Evolutionary conservation across 2,113 vertebrate genomes (phyloP).

Genomic region (Eulemur macaco): DNA sequence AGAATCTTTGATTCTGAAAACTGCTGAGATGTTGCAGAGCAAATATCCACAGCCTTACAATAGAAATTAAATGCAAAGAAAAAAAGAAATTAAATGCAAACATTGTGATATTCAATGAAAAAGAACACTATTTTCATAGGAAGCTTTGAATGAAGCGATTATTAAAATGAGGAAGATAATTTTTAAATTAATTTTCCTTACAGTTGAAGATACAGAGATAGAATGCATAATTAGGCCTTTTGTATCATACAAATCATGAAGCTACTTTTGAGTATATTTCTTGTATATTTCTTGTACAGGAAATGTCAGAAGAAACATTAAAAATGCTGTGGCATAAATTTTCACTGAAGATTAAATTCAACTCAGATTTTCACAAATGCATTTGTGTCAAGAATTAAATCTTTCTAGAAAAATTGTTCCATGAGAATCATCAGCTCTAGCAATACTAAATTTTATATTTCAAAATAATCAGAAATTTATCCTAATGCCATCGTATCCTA

Average conservation of each 20-base stretch:
- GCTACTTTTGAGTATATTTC: background rate
- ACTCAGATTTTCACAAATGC: background rate
- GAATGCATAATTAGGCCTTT: background rate
- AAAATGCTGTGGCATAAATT: background rate
- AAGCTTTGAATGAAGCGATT: background rate
- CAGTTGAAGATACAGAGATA: background rate
- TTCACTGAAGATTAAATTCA: conserved; percentile 4
- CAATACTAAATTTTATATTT: background rate
- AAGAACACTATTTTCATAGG: background rate
- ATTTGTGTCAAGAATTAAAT: background rate
- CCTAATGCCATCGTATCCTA: background rate
- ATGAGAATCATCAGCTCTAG: background rate
- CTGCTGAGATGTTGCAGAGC: background rate
- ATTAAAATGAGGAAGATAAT: background rate
- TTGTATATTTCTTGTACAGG: background rate
- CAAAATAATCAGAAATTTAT: background rate
- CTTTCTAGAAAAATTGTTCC: background rate
- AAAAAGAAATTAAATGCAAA: background rate
- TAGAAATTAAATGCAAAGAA: background rate
- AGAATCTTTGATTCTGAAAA: background rate
- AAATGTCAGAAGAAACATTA: background rate
- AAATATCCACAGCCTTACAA: background rate
- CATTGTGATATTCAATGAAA: background rate
- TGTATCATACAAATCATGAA: background rate
- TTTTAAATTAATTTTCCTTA: background rate